phyloP scores from a whole-genome alignment of 2,113 vertebrate genomes.

The Crocuta crocuta region DNA sequence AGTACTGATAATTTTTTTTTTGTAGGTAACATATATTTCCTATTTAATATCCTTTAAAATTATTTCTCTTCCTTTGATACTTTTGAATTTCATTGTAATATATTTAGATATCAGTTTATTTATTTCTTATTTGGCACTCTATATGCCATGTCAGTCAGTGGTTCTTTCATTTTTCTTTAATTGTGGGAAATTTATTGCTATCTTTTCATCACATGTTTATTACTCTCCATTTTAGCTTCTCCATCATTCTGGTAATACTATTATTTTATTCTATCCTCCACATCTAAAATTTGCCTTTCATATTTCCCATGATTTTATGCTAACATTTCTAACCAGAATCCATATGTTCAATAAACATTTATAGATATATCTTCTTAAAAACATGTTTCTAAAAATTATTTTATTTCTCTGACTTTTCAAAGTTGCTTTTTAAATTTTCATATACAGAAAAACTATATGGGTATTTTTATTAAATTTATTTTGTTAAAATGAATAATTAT shows the following conservation, averaged over 20 bases:
- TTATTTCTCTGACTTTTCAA: neutral
- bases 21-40: neutral
- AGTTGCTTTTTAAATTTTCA: neutral
- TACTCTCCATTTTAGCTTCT: neutral
- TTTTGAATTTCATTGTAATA: neutral
- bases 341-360: neutral
- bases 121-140: neutral
- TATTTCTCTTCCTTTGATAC: neutral
- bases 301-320: neutral
- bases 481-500: neutral
- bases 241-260: neutral
- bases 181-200: neutral
- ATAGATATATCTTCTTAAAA: neutral
- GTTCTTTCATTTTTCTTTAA: neutral
- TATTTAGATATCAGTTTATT: neutral
- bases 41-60: neutral
- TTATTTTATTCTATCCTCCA: neutral
- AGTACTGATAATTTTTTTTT: neutral
- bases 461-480: neutral
- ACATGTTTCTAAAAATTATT: neutral
- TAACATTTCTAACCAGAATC: neutral
- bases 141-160: neutral
- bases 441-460: neutral
- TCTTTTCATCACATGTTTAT: neutral
- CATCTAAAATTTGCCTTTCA: neutral